These are phyloP conservation scores for Aptenodytes forsteri DNA, from an alignment of 2,113 vertebrate species.

Conservation along the genomic window DNA sequence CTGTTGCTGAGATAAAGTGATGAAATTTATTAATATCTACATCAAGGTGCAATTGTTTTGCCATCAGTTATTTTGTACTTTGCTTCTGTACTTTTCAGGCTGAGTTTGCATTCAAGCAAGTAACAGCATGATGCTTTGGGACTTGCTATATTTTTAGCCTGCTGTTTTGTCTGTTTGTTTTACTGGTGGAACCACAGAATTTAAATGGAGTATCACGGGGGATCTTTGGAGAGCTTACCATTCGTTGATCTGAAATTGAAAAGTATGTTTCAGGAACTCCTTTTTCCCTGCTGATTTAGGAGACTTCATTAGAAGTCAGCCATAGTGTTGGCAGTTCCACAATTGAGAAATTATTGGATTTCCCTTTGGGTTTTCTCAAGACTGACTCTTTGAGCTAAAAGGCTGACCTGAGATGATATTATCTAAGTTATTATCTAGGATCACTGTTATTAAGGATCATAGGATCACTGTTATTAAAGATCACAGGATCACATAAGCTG, in stretches of 20 bases:
- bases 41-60: not conserved
- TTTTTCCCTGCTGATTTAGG: not conserved
- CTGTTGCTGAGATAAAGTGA: not conserved
- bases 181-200: not conserved
- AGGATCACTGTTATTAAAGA: not conserved
- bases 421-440: not conserved
- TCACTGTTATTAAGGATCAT: not conserved
- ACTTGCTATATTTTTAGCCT: not conserved
- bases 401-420: not conserved
- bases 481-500: not conserved
- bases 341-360: not conserved
- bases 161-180: not conserved
- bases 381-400: not conserved
- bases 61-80: not conserved
- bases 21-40: not conserved
- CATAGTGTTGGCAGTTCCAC: not conserved
- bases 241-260: not conserved
- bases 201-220: not conserved
- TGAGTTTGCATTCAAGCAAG: not conserved
- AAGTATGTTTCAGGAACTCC: not conserved
- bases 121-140: not conserved
- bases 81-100: not conserved
- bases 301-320: not conserved
- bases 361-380: not conserved
- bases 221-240: not conserved